These are phyloP conservation scores for Andrena chrysosceles DNA, from an alignment of 2,888 invertebrate species.

Conservation along the genomic window DNA sequence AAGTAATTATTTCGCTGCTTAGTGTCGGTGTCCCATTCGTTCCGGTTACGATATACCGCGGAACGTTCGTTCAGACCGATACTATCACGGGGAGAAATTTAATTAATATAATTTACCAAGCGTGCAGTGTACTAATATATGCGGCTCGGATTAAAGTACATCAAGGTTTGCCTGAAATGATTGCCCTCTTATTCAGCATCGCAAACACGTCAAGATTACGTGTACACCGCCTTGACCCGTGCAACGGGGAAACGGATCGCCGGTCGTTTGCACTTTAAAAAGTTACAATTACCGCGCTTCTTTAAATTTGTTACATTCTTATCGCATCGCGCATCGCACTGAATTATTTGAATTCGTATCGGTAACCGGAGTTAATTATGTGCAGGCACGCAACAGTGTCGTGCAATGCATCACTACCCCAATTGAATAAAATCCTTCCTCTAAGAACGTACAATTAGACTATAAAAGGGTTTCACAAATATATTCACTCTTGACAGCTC, in stretches of 20 bases:
- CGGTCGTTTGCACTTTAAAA: constrained; percentile 25
- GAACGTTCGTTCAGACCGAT: constrained; percentile 67
- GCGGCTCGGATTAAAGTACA: constrained; percentile 67
- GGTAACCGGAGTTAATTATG: neutral
- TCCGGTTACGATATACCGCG: constrained; percentile 52
- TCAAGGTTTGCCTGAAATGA: constrained; percentile 48
- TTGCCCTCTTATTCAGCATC: constrained; percentile 53
- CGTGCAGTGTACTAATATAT: constrained; percentile 69
- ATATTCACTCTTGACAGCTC: neutral
- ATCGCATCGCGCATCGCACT: neutral
- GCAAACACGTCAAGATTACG: constrained; percentile 33
- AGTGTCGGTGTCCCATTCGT: constrained; percentile 67
- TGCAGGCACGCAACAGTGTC: neutral
- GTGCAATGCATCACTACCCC: neutral
- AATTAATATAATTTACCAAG: constrained; percentile 76
- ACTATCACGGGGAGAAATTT: constrained; percentile 72
- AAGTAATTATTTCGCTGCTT: constrained; percentile 66
- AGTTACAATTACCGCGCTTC: constrained; percentile 10
- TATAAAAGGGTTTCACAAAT: neutral
- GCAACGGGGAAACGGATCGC: constrained; percentile 34
- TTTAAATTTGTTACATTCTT: constrained; percentile 9
- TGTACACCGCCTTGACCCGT: constrained; percentile 25
- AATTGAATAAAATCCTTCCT: neutral
- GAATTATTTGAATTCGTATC: constrained; percentile 6
- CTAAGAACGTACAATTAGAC: neutral